A percentile compares a stretch with the other conserved stretches of the same genome.
Evolutionary conservation across 2,888 invertebrate genomes (phyloP).

Genomic region (Prosopocoilus inquinatus): DNA sequence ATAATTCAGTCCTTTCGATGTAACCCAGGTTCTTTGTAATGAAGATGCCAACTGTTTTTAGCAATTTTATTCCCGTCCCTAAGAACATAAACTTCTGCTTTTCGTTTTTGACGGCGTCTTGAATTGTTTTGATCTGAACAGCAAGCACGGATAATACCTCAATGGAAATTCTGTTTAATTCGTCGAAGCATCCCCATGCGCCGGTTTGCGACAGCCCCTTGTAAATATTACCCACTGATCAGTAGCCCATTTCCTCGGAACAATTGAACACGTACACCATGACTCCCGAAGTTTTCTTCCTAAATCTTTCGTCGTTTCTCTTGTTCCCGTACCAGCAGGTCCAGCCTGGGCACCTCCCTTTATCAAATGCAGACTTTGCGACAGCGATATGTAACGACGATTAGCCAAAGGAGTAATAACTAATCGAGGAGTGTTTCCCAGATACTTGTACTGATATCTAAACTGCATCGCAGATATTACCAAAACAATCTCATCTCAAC

Average conservation of each 20-base stretch:
- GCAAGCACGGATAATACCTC: slow-evolving; percentile 95
- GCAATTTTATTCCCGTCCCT: slow-evolving; percentile 74
- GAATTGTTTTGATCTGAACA: slow-evolving; percentile 83
- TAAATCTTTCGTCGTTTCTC: slow-evolving; percentile 94
- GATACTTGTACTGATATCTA: slow-evolving; percentile 87
- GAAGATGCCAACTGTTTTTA: slow-evolving; percentile 83
- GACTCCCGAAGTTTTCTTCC: slow-evolving; percentile 89
- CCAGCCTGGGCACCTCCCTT: slow-evolving; percentile 98
- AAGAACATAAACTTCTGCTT: slow-evolving; percentile 80
- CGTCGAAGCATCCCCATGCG: slow-evolving; percentile 96
- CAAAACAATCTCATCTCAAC: slow-evolving; percentile 89
- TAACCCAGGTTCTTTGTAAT: slow-evolving; percentile 98
- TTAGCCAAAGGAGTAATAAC: slow-evolving; percentile 95
- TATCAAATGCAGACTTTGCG: slow-evolving; percentile 75
- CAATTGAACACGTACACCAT: slow-evolving; percentile 99
- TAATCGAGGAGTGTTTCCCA: slow-evolving; percentile 89
- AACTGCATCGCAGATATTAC: slow-evolving; percentile 96
- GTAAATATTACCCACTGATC: slow-evolving; percentile 92
- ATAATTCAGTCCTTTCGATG: slow-evolving; percentile 86
- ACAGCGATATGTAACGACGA: slow-evolving; percentile 92
- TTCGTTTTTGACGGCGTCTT: slow-evolving; percentile 83
- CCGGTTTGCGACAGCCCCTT: slow-evolving; percentile 95
- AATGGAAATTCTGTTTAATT: slow-evolving; percentile 92
- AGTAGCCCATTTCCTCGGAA: slow-evolving; percentile 96
- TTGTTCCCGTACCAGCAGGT: slow-evolving; percentile 94